A percentile compares a stretch with the other conserved stretches of the same genome.
Conservation (phyloP, 1,140 invertebrate genomes). For the Diuraphis noxia region DNA sequence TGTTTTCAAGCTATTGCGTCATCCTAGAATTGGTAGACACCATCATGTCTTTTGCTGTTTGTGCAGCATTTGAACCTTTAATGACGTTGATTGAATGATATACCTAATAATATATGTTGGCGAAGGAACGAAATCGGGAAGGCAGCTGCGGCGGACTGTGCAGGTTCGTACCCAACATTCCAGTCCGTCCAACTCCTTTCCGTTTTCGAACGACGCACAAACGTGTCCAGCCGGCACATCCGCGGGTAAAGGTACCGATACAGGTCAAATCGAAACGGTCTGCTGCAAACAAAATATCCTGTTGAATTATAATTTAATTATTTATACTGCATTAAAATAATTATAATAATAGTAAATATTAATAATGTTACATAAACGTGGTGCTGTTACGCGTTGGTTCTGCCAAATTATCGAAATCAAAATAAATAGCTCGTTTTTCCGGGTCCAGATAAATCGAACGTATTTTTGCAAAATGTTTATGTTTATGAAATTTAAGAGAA, state of each 20-base stretch:
- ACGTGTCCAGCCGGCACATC: neutral
- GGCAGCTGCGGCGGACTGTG: constrained; percentile 70
- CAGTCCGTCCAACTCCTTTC: constrained; percentile 70
- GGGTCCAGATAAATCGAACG: neutral
- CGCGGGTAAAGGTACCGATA: neutral
- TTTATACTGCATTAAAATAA: too few species aligned
- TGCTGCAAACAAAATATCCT: neutral
- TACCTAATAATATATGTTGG: neutral
- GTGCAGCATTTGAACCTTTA: neutral
- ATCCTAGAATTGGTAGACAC: too few species aligned
- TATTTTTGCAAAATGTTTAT: neutral
- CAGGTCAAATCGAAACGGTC: neutral
- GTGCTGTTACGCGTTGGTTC: neutral
- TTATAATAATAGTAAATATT: too few species aligned
- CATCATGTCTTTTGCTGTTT: too few species aligned
- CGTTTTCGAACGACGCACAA: constrained; percentile 32
- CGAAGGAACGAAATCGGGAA: constrained; percentile 63
- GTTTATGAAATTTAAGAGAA: neutral
- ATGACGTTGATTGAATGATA: neutral
- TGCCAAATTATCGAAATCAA: neutral
- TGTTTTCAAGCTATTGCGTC: too few species aligned
- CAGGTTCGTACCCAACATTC: constrained; percentile 53
- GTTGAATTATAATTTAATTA: too few species aligned
- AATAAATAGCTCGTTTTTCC: accelerated
- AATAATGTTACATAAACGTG: too few species aligned